Evolutionary conservation across 1,140 invertebrate species (phyloP), one percentile per base, ranked within the genome.

Genomic region (Homalodisca vitripennis): DNA sequence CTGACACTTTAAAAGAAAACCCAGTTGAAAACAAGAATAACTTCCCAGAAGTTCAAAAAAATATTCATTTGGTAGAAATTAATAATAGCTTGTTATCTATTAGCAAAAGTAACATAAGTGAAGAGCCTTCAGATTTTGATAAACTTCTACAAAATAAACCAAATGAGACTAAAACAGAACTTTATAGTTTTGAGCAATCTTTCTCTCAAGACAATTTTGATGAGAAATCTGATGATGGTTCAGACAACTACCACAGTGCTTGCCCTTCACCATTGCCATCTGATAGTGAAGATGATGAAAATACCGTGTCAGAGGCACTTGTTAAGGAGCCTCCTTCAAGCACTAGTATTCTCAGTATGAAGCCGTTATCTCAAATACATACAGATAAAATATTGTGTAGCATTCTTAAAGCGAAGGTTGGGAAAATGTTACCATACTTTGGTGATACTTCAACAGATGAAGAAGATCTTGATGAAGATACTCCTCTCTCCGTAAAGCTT

Each of bases 201-300:
- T n/a, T n/a, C n/a, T n/a, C n/a, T n/a, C n/a, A n/a, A n/a, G n/a
- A n/a, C n/a, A n/a, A n/a, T n/a, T n/a, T n/a, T n/a, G 55, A 60
- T 27, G 55, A 60, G 3, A 60, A 60, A 60, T 60, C 55, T 27
- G 27, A 27, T 60, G 55, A 29, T 60, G 55, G 22, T 2, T 24
- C 22, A 27, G 55, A 60, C n/a, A 26, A 60, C n/a, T 60, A 27
- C 24, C 29, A 27, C 29, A 30, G n/a, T 29, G 26, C 55, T 3
- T 24, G 26, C 29, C 55, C 55, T 12, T 60, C 55, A 27, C 55
- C 55, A 6, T 24, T 13, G 26, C 55, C 26, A 27, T 27, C 22
- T 60, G 34, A 41, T 10, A 60, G 55, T 60, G 55, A 60, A 27
- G 22, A 60, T 60, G 55, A 60, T n/a, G n/a, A n/a, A n/a, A n/a